Base-by-base conservation (phyloP, 2,113 vertebrate species). In the Hoplias malabaricus region DNA sequence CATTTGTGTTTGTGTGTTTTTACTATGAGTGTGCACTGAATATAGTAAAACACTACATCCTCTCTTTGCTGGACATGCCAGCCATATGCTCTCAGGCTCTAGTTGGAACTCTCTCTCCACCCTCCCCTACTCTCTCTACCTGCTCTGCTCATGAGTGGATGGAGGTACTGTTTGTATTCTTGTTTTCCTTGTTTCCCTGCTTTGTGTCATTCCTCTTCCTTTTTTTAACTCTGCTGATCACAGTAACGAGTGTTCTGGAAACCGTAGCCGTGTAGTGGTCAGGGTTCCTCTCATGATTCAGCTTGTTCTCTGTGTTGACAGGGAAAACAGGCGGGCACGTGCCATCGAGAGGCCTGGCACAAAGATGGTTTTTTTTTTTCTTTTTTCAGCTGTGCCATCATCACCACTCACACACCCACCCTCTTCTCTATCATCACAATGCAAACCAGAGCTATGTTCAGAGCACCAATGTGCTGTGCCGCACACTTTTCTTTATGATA, bases 71-170 rank as follows among this genome's bases (percentile, higher is more conserved):
- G 74, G 74, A 78, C 81, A 82, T 84, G 79, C 86, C 86, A 86
- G 89, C 86, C 90, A 88, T 88, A 91, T 90, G 88, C 83, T 84
- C 78, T 82, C 84, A 86, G 84, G 74, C 66, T 84, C 68, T 82
- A 85, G 90, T 84, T 86, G 87, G 86, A 69, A 76, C 70, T 77
- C 84, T 78, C 80, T 67, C 87, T 69, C 76, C 81, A 79, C 79
- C 62, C 63, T 75, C 78, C 66, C 50, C 77, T 83, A 81, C 6
- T 36, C 27, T 2, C 34, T 12, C 10, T 5, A 12, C 48, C 4
- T 19, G 13, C 23, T 48, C 14, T 29, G 23, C 25, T 68, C 65
- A 48, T 48, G 46, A 46, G 1, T 50, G 83, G 83, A 78, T 73
- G 63, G 80, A 29, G 7, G 36, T 53, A 53, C 56, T 78, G 73